phyloP scores from a whole-genome alignment of 2,888 invertebrate genomes.

The Mycalesis mineus region DNA sequence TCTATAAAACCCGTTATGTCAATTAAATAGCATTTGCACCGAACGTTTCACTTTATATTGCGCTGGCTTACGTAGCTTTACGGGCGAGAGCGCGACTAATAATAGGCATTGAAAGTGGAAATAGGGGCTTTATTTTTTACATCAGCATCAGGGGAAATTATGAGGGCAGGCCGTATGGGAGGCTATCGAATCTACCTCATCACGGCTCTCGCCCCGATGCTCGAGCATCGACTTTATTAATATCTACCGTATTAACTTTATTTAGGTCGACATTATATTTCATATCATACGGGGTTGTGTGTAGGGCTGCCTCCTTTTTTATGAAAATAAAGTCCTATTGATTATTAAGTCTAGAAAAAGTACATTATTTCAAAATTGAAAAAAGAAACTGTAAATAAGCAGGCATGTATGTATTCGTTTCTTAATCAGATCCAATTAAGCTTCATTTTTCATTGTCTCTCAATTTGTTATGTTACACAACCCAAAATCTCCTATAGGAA shows the following conservation, averaged over 20 bases:
- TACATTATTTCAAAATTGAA: no score
- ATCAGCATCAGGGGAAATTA: slow-evolving; percentile 41
- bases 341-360: no score
- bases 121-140: slow-evolving; percentile 29
- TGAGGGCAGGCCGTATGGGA: slow-evolving; percentile 27
- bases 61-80: not conserved
- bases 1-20: no score
- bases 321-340: no score
- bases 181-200: slow-evolving; percentile 24
- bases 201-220: slow-evolving; percentile 13
- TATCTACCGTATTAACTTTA: slow-evolving; percentile 9
- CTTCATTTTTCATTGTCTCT: no score
- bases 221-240: slow-evolving; percentile 11
- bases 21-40: no score
- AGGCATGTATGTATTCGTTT: no score
- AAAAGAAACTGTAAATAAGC: no score
- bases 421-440: no score
- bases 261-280: slow-evolving; percentile 5
- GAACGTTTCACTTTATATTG: not conserved
- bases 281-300: not conserved
- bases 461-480: no score
- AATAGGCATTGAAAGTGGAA: slow-evolving; percentile 8
- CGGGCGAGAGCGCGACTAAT: not conserved
- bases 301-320: no score
- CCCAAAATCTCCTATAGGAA: no score